phyloP scores from a whole-genome alignment of 2,888 invertebrate genomes.

The Drosophila recens region DNA sequence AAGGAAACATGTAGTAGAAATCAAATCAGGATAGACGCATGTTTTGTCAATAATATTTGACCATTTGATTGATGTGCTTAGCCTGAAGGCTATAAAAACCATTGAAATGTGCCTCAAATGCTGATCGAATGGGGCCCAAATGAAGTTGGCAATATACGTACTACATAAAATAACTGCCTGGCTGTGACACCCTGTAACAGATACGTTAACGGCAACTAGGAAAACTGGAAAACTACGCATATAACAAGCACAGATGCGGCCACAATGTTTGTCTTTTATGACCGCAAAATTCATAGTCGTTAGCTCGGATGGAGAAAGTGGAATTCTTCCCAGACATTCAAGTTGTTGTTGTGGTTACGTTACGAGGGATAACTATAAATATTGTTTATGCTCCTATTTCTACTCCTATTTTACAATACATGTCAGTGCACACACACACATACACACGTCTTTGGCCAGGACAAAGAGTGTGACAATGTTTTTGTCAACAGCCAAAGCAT shows the following conservation, averaged over 20 bases:
- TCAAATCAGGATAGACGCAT: constrained; percentile 61
- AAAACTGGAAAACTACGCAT: neutral
- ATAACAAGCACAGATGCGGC: constrained; percentile 27
- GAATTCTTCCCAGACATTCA: neutral
- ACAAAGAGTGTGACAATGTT: constrained; percentile 2
- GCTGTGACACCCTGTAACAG: constrained; percentile 12
- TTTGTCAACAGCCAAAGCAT: constrained; percentile 29
- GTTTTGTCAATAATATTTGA: constrained; percentile 77
- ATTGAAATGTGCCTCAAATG: constrained; percentile 76
- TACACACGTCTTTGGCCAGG: neutral
- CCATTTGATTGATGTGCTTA: constrained; percentile 73
- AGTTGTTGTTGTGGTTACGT: neutral
- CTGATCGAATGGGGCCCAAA: constrained; percentile 48
- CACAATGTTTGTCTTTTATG: constrained; percentile 73
- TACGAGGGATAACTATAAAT: constrained; percentile 48
- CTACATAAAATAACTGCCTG: constrained; percentile 19
- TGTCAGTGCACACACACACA: neutral
- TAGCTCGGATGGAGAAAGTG: constrained; percentile 19
- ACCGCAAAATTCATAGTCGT: constrained; percentile 71
- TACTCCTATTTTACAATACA: constrained; percentile 25
- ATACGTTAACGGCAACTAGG: neutral
- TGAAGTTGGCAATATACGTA: constrained; percentile 23
- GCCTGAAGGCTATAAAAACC: constrained; percentile 66
- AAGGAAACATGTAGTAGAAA: constrained; percentile 24
- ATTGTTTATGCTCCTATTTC: constrained; percentile 47